phyloP scores from a whole-genome alignment of 2,888 invertebrate species.

The Leucoptera coffeella region DNA sequence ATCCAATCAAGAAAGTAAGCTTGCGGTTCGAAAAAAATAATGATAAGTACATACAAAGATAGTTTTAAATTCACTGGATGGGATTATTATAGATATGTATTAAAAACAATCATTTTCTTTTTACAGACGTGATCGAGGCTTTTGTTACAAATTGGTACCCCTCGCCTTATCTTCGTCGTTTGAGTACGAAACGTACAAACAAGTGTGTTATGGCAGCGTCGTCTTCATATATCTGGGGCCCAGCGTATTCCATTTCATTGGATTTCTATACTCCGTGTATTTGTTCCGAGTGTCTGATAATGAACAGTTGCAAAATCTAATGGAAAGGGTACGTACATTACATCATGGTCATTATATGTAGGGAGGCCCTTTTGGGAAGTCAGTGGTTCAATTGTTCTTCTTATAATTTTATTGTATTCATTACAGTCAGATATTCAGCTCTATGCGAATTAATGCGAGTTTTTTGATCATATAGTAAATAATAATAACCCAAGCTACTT shows the following conservation, averaged over 20 bases:
- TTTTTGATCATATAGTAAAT: no score
- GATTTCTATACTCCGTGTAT: constrained; percentile 67
- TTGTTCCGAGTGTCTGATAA: constrained; percentile 72
- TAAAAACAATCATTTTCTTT: constrained; percentile 1
- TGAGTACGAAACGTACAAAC: constrained; percentile 45
- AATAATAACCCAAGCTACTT: no score
- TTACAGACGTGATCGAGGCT: constrained; percentile 65
- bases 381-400: no score
- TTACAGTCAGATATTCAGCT: no score
- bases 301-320: constrained; percentile 75
- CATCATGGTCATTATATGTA: no score
- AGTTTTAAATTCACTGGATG: background rate
- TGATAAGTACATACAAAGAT: background rate
- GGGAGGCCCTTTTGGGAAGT: no score
- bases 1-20: no score
- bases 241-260: constrained; percentile 63
- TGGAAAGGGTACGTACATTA: constrained; percentile 68
- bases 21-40: no score
- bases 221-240: constrained; percentile 70
- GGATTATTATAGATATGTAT: background rate
- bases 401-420: no score
- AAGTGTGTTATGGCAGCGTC: constrained; percentile 65
- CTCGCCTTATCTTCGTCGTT: constrained; percentile 28
- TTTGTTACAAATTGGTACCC: constrained; percentile 55
- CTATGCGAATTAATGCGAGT: no score